phyloP scores from a whole-genome alignment of 2,113 vertebrate species.

The Meleagris gallopavo region DNA sequence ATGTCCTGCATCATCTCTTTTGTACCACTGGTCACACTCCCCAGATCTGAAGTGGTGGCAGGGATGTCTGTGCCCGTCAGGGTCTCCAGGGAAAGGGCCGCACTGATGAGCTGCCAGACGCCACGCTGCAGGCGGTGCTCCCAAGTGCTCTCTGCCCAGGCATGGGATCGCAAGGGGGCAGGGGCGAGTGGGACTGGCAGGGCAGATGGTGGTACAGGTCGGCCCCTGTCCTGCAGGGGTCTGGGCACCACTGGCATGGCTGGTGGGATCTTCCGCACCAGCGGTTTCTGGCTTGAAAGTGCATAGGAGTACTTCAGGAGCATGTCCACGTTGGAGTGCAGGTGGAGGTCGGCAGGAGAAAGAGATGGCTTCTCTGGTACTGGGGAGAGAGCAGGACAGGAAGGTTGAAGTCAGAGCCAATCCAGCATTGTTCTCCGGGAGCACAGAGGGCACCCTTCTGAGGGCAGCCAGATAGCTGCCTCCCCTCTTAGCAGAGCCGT shows the following conservation, averaged over 20 bases:
- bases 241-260: rapidly evolving
- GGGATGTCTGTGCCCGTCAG: background rate
- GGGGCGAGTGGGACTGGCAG: rapidly evolving
- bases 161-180: background rate
- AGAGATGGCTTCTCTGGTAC: background rate
- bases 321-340: rapidly evolving
- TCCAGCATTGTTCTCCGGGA: background rate
- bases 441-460: background rate
- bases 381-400: background rate
- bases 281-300: background rate
- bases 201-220: rapidly evolving
- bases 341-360: background rate
- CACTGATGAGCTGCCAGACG: background rate
- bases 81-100: background rate
- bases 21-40: rapidly evolving
- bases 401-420: too few relatives aligned
- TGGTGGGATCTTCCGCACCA: rapidly evolving
- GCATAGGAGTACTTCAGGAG: background rate
- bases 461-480: background rate
- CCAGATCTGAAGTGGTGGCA: rapidly evolving
- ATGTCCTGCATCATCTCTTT: background rate
- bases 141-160: background rate
- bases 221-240: rapidly evolving
- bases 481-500: background rate
- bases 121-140: background rate